phyloP scores from a whole-genome alignment of 2,113 vertebrate genomes.

The Clarias macrocephalus region DNA sequence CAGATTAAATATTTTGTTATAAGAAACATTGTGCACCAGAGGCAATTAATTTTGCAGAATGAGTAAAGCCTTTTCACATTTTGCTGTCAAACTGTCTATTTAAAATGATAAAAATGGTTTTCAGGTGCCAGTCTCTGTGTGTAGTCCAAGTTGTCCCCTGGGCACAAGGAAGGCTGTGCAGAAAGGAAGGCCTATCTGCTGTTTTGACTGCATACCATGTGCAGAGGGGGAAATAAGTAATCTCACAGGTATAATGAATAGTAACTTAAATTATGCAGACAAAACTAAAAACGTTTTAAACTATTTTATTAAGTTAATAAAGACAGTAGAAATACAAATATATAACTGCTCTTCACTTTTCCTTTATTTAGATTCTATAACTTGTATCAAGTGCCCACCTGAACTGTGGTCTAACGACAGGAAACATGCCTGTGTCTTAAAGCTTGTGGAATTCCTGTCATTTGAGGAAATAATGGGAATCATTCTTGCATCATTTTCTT shows the following conservation, averaged over 20 bases:
- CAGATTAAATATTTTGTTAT: no score
- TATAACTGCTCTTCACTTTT: neutral
- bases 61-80: no score
- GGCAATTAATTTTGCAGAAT: no score
- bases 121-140: conserved; percentile 70
- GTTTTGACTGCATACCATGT: neutral
- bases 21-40: no score
- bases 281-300: neutral
- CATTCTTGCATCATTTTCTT: no score
- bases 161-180: neutral
- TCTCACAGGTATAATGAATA: neutral
- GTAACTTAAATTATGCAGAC: neutral
- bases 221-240: neutral
- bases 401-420: conserved; percentile 56
- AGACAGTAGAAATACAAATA: neutral
- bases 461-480: no score
- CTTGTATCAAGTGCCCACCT: conserved; percentile 50
- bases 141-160: conserved; percentile 71
- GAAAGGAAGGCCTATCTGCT: neutral
- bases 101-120: neutral
- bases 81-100: no score
- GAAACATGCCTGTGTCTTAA: no score
- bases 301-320: neutral
- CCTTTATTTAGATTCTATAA: conserved; percentile 44
- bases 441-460: no score